Conservation (phyloP, 1,140 invertebrate genomes). For the Hylaeus volcanicus region DNA sequence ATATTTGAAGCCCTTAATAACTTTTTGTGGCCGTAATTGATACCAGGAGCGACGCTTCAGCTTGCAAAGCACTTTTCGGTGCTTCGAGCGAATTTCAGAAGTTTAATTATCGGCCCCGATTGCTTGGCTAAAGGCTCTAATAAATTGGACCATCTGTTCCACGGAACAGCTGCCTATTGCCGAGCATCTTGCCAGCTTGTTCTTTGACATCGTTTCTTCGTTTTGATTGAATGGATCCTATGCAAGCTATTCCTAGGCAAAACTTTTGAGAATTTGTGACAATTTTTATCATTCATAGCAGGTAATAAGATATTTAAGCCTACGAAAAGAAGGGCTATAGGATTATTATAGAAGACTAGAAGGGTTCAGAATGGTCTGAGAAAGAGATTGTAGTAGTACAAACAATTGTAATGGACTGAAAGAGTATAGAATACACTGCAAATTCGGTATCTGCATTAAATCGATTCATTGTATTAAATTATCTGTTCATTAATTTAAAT, state of each 20-base stretch:
- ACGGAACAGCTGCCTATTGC: background rate
- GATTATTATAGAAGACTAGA: no score
- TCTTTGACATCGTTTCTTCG: constrained; percentile 6
- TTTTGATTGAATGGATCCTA: constrained; percentile 19
- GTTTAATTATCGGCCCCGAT: constrained; percentile 70
- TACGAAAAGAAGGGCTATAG: no score
- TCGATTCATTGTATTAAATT: no score
- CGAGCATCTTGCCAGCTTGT: constrained; percentile 3
- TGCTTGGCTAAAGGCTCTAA: constrained; percentile 52
- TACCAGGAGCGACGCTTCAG: constrained; percentile 54
- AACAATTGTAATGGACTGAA: no score
- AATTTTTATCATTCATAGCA: no score
- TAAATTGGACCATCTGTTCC: constrained; percentile 57
- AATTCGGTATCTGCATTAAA: no score
- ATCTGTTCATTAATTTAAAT: no score
- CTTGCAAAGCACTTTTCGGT: constrained; percentile 63
- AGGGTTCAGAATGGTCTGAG: no score
- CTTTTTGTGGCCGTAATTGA: constrained; percentile 62
- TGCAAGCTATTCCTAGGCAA: background rate
- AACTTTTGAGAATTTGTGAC: no score
- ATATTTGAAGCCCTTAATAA: constrained; percentile 63
- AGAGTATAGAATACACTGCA: no score
- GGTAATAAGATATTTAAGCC: no score
- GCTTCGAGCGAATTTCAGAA: constrained; percentile 61
- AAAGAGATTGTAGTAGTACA: no score